Evolutionary conservation across 2,888 invertebrate genomes (phyloP), one percentile per base, ranked within the genome.

Genomic region (Osmoderma eremita): DNA sequence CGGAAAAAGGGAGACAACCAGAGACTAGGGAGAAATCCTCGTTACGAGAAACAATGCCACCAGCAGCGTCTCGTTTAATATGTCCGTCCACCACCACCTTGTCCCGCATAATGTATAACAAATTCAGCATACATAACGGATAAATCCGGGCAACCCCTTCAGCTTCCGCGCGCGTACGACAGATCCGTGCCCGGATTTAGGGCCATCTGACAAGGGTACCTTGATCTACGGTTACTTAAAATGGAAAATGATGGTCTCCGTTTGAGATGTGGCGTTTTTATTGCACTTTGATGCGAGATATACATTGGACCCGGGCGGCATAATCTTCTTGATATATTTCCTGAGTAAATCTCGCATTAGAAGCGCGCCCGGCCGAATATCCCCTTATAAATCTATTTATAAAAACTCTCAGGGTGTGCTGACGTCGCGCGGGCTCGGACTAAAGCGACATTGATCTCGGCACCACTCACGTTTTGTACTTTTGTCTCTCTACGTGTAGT

Each of bases 181-280:
- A 45, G 65, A 36, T 69, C 70, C 68, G 67, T 63, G 68, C 51
- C 56, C 61, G 70, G 71, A 72, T 72, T 70, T 72, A 70, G 67
- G 66, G 67, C 71, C 70, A 68, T 72, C 69, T 71, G 73, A 73
- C 73, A 68, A 70, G 72, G 72, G 71, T 72, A 70, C 71, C 70
- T 69, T 72, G 74, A 75, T 75, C 71, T 73, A 72, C 70, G 71
- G 71, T 71, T 72, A 66, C 71, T 75, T 76, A 77, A 76, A 77
- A 77, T 75, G 75, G 76, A 75, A 77, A 77, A 75, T 76, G 74
- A 75, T 76, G 74, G 71, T 68, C 72, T 71, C 73, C 74, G 72
- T 75, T 77, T 76, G 75, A 76, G 75, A 76, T 75, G 75, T 74
- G 75, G 73, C 75, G 73, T 74, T 76, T 76, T 76, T 76, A 76